Conservation (phyloP, 2,113 vertebrate genomes). For the Struthio camelus region DNA sequence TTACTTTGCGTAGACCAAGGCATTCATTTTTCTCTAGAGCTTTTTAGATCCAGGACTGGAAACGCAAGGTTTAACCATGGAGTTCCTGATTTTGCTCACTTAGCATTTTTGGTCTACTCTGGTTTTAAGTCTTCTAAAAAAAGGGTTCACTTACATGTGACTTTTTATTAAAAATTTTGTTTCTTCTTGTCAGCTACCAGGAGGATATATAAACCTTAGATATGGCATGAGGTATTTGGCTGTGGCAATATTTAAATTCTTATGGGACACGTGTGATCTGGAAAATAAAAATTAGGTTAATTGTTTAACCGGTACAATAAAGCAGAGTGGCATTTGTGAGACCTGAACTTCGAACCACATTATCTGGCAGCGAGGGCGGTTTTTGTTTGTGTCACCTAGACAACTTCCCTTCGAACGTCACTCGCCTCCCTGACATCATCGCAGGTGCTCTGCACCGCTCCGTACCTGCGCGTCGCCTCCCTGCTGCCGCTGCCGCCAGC, state of each 20-base stretch:
- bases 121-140: background rate
- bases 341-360: background rate
- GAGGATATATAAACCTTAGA: background rate
- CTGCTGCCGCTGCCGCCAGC: background rate
- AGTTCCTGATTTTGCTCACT: background rate
- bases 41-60: background rate
- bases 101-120: background rate
- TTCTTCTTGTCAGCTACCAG: background rate
- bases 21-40: background rate
- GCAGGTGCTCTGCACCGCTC: background rate
- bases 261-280: accelerated
- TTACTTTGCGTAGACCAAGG: background rate
- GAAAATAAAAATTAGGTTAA: background rate
- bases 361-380: background rate
- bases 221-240: background rate
- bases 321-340: background rate
- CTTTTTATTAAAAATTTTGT: background rate
- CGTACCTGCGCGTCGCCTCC: background rate
- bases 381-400: background rate
- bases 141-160: background rate
- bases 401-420: background rate
- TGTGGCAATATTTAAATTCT: background rate
- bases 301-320: background rate
- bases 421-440: accelerated
- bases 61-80: background rate